Evolutionary conservation across 2,113 vertebrate genomes (phyloP), one percentile per base, ranked within the genome.

Genomic region (Gobiocypris rarus): DNA sequence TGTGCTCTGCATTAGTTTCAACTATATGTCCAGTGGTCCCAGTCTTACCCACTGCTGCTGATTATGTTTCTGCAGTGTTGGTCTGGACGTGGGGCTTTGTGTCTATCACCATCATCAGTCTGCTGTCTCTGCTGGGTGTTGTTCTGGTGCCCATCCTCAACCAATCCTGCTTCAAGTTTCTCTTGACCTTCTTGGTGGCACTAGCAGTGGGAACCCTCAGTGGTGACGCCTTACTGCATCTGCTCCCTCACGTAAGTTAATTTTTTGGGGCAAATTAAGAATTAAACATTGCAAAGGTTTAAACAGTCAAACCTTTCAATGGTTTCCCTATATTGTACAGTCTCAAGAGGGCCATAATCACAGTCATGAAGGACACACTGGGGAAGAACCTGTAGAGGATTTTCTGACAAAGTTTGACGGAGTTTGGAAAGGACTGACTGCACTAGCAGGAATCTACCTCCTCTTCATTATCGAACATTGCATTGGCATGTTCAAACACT

Each of bases 381-480:
- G 6, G 8, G 84, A 1, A 86, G 50, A 86, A 1, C 48, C 9
- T 1, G 34, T 84, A 2, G 38, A 0, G 8, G 91, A 93, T 85
- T 92, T 96, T 48, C 77, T 93, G 2, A 91, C 93, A 26, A 92
- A 92, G 2, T 97, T 98, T n/a, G 97, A 98, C 48, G 95, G 96
- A 0, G 96, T 99, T 52, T 95, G 98, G 93, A 99, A 99, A 89
- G 97, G 98, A 22, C 95, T 99, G 24, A 95, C 97, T 0, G 98
- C 98, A 0, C 92, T 99, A 6, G 95, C 95, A 17, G 98, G 98
- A 88, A 97, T 99, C 93, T 99, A 99, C 90, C 92, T 99, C 41
- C 94, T 99, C 31, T 99, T 99, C 91, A 98, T 99, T 92, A 96
- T 99, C 2, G 98, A 99, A 77, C 97, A 99, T 82, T 98, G 97